phyloP scores from a whole-genome alignment of 2,113 vertebrate species.

The Eurypyga helias region DNA sequence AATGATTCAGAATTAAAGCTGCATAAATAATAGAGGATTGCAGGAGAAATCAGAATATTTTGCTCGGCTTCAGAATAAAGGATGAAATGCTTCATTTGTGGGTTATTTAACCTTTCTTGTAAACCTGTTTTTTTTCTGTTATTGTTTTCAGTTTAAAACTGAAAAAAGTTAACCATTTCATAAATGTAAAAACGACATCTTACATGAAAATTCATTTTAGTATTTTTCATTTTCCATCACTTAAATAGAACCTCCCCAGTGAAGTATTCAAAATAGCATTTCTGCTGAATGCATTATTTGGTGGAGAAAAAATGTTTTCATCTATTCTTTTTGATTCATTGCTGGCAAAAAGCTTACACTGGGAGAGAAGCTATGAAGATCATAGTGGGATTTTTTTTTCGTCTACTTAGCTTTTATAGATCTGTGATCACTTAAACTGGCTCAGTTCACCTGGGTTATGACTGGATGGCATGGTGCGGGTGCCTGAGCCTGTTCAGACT shows the following conservation, averaged over 20 bases:
- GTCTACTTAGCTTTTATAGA: background rate
- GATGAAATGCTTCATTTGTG: background rate
- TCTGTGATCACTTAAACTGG: background rate
- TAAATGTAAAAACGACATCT: background rate
- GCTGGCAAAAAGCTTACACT: background rate
- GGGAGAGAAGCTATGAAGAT: background rate
- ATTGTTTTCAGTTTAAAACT: background rate
- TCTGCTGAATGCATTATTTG: background rate
- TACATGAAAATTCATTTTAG: background rate
- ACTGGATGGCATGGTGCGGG: background rate
- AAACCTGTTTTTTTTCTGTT: background rate
- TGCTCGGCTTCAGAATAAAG: background rate
- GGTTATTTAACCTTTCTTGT: background rate
- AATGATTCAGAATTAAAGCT: constrained; percentile 33
- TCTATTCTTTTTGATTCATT: background rate
- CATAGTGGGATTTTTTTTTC: background rate
- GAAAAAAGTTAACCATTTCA: background rate
- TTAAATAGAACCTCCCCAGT: background rate
- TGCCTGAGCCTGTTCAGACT: background rate
- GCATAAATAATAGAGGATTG: constrained; percentile 17
- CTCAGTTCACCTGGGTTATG: background rate
- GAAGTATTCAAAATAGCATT: background rate
- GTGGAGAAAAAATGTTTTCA: background rate
- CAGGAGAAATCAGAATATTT: background rate
- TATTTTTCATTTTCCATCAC: background rate